A percentile compares a stretch with the other conserved stretches of the same genome.
These are phyloP conservation scores for Astreopora myriophthalma DNA, from an alignment of 64 coral and sea anemone species.

Conservation along the genomic window DNA sequence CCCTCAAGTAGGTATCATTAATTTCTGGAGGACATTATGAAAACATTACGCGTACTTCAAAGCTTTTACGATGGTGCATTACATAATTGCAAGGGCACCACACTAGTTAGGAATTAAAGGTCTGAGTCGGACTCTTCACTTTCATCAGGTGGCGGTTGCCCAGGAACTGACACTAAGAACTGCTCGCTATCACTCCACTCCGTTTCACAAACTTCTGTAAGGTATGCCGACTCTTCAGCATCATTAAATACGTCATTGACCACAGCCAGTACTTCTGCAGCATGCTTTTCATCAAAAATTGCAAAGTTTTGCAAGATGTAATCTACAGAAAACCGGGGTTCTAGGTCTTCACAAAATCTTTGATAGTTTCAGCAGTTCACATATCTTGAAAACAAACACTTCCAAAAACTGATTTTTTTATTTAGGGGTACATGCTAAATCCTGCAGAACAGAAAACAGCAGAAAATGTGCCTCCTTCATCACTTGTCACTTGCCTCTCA, in stretches of 20 bases:
- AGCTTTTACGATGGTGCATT: no score
- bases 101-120: neutral
- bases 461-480: slow-evolving; percentile 4
- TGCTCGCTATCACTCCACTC: neutral
- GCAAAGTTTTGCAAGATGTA: slow-evolving; percentile 37
- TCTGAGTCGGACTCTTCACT: neutral
- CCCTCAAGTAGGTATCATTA: no score
- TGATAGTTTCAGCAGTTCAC: neutral
- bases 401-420: neutral
- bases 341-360: neutral
- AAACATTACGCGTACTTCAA: no score
- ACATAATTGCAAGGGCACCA: no score
- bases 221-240: neutral
- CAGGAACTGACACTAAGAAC: neutral
- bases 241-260: slow-evolving; percentile 48
- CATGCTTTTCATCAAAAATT: neutral
- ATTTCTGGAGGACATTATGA: no score
- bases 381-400: neutral
- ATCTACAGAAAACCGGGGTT: neutral
- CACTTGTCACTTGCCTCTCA: neutral
- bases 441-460: neutral
- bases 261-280: slow-evolving; percentile 32
- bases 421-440: neutral
- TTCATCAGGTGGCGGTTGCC: neutral
- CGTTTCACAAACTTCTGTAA: neutral